Conservation (phyloP, 2,888 invertebrate genomes). For the Tricholauxania praeusta region DNA sequence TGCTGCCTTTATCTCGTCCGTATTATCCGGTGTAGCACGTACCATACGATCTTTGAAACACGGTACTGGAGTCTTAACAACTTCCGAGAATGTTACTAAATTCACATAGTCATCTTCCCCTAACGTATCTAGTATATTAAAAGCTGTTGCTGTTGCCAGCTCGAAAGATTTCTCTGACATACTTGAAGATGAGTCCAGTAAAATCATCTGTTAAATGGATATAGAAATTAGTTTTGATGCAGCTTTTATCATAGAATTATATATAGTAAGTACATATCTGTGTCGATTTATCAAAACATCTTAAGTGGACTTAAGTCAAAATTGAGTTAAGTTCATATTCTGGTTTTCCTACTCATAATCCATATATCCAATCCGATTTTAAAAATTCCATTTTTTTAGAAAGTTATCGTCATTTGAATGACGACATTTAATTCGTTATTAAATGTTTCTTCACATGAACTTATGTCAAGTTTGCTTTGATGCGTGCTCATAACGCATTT, state of each 20-base stretch:
- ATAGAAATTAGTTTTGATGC: not conserved
- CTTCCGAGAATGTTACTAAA: conserved; percentile 89
- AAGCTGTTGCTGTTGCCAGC: conserved; percentile 89
- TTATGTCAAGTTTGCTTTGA: no score
- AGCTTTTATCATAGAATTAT: not conserved
- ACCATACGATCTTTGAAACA: conserved; percentile 93
- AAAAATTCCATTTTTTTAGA: no score
- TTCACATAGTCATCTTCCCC: conserved; percentile 98
- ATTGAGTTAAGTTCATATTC: no score
- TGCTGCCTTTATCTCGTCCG: conserved; percentile 83
- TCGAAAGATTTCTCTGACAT: conserved; percentile 87
- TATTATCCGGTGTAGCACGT: conserved; percentile 85
- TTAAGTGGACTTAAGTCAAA: no score
- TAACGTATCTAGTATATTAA: conserved; percentile 91
- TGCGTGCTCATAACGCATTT: no score
- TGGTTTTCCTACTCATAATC: no score
- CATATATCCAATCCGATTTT: no score
- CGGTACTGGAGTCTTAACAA: conserved; percentile 84
- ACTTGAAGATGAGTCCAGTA: conserved; percentile 92
- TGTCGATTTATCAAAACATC: no score
- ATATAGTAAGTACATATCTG: no score
- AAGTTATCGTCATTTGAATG: no score
- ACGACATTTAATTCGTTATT: no score
- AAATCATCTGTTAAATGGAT: conserved; percentile 71
- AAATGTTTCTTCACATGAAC: no score